Evolutionary conservation across 92 coral and sea anemone species (phyloP).

Genomic region (Actinostola sp.): DNA sequence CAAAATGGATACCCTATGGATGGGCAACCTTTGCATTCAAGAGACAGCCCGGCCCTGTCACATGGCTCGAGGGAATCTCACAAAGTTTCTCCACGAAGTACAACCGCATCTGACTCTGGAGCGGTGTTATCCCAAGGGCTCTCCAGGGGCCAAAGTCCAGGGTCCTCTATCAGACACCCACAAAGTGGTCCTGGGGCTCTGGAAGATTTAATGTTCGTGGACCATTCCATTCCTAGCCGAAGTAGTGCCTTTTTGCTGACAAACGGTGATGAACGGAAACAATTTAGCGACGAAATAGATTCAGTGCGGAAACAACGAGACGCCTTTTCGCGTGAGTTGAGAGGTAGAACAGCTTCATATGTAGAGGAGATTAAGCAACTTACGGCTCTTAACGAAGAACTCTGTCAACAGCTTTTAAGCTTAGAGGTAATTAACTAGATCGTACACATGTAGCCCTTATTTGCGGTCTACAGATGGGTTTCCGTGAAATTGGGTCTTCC

Average conservation of each 20-base stretch:
- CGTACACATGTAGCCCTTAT: too few species aligned
- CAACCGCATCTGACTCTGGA: neutral
- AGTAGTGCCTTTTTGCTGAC: slow-evolving; percentile 42
- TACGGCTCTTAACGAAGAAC: slow-evolving; percentile 52
- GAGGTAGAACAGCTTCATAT: slow-evolving; percentile 30
- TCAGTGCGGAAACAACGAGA: slow-evolving; percentile 51
- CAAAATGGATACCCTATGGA: slow-evolving; percentile 10
- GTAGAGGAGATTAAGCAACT: slow-evolving; percentile 51
- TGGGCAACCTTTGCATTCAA: neutral
- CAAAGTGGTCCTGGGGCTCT: slow-evolving; percentile 14
- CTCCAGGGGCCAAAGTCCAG: slow-evolving; percentile 22
- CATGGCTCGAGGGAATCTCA: slow-evolving; percentile 3
- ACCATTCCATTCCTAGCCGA: slow-evolving; percentile 44
- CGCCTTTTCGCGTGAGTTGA: slow-evolving; percentile 29
- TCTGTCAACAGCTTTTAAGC: slow-evolving; percentile 65
- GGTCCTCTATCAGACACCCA: slow-evolving; percentile 25
- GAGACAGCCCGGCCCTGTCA: slow-evolving; percentile 6
- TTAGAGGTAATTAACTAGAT: slow-evolving; percentile 49
- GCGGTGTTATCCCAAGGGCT: neutral
- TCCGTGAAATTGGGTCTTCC: too few species aligned
- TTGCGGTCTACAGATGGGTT: too few species aligned
- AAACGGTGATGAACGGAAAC: slow-evolving; percentile 36
- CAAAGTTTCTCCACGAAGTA: neutral
- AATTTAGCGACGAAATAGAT: slow-evolving; percentile 27
- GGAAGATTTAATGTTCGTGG: slow-evolving; percentile 19